Base-by-base conservation (phyloP, 1,140 invertebrate species). In the Charaxes varanes region DNA sequence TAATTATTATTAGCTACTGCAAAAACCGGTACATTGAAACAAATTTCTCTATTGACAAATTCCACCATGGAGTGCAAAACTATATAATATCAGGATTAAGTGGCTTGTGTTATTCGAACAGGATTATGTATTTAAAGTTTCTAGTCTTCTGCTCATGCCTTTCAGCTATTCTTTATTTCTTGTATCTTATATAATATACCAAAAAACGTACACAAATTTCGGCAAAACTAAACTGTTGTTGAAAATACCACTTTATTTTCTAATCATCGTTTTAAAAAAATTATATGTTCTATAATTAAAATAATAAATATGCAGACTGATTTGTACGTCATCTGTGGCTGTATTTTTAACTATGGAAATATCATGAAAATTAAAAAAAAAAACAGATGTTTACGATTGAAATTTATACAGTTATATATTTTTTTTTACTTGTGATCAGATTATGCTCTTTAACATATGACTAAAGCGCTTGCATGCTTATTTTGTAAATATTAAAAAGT, bases 401-500 rank as follows among this genome's bases (percentile, higher is more conserved):
- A n/a, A n/a, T n/a, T n/a, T n/a, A n/a, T n/a, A n/a, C n/a, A n/a
- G n/a, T n/a, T n/a, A n/a, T n/a, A n/a, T n/a, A n/a, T n/a, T n/a
- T 22, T 2, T 22, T 22, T 22, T 22, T 22, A 22, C 6, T 21
- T 21, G n/a, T n/a, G n/a, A n/a, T 1, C 19, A 6, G 19, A 8
- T 22, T 22, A 22, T 2, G 1, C n/a, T n/a, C n/a, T n/a, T n/a
- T n/a, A n/a, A n/a, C n/a, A n/a, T n/a, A 8, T 30, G 16, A 13
- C 36, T 11, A 19, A 53, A 45, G 36, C 27, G 59, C 55, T 58
- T 54, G 32, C 41, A 47, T 51, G 55, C 55, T 59, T 59, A 35
- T 52, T 44, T 22, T 62, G 60, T 62, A 62, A 55, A 62, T 62
- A 62, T 59, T 46, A 27, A 14, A 15, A 13, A 28, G 0, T 17